Conservation (phyloP, 2,797 vertebrate species). For the Harpagifer antarcticus region DNA sequence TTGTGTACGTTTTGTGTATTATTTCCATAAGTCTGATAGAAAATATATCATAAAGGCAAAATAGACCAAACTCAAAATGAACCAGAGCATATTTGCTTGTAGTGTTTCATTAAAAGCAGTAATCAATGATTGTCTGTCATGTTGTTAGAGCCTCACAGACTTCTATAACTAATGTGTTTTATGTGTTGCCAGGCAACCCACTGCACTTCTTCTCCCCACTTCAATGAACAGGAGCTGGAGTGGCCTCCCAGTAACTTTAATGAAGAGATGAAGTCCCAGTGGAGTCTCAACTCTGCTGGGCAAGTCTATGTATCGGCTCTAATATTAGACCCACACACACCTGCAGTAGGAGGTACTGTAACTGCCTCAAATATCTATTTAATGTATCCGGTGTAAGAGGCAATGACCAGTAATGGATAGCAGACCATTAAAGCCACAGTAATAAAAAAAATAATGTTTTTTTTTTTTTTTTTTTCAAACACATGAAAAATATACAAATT, state of each 20-base stretch:
- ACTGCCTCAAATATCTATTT: neutral
- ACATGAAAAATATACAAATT: too few relatives aligned
- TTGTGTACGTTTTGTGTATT: too few relatives aligned
- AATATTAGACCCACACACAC: conserved; percentile 33
- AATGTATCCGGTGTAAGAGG: neutral
- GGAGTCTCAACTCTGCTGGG: conserved; percentile 28
- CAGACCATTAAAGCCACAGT: neutral
- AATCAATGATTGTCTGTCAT: neutral
- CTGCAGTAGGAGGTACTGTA: neutral
- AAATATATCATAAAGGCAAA: too few relatives aligned
- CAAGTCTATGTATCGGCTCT: conserved; percentile 5
- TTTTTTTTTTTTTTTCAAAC: too few relatives aligned
- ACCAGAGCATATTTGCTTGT: too few relatives aligned
- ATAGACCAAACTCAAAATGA: too few relatives aligned
- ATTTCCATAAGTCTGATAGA: too few relatives aligned
- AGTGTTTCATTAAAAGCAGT: neutral
- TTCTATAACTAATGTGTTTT: conserved; percentile 26
- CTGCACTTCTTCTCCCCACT: conserved; percentile 17
- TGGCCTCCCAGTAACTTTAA: conserved; percentile 32
- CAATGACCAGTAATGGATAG: neutral
- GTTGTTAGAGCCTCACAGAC: neutral
- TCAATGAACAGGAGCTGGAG: conserved; percentile 35
- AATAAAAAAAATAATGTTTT: too few relatives aligned
- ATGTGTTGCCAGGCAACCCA: conserved; percentile 55
- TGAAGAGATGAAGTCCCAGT: conserved; percentile 25